Evolutionary conservation across 2,113 vertebrate species (phyloP), one percentile per base, ranked within the genome.

Genomic region (Cervus canadensis): DNA sequence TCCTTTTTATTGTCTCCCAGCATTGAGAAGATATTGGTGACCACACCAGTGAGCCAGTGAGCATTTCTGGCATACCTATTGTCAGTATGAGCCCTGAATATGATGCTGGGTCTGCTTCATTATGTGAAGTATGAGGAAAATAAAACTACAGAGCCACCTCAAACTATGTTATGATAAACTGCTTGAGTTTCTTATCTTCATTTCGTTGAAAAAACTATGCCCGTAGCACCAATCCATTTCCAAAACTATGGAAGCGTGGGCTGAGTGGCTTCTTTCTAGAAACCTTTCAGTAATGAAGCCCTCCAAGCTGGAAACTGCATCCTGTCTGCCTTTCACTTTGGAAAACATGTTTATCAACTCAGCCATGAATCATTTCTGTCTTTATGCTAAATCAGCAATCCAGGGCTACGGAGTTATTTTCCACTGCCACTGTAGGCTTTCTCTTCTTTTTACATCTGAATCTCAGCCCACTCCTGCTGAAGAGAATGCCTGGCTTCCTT

Each of bases 301-400:
- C 62, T 92, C 89, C 54, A 40, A 89, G 15, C 74, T 57, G 60
- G 91, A 40, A 71, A 25, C 11, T 1, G 12, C 57, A 76, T 64
- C 54, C 21, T n/a, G 56, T 59, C 54, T 97, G 93, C 78, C 78
- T 95, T 91, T 90, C 89, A 90, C 78, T 97, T 95, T 84, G 87
- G 83, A 95, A 93, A 98, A 86, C 36, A 67, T 84, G 83, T 95
- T 97, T 97, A 95, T 85, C 91, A 45, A 94, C 90, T 94, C 84
- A 50, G 60, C 92, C 76, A 83, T 96, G 97, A 94, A 89, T 96
- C 95, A 96, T 28, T 89, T 84, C 57, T 40, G 82, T 62, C 89
- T 93, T 94, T 88, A 91, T 86, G 87, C 90, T 83, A 95, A 78
- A 67, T 83, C 2, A 5, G 74, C 57, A 26, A 81, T 78, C 48